phyloP scores from a whole-genome alignment of 1,140 invertebrate species.

The Holotrichia oblita region DNA sequence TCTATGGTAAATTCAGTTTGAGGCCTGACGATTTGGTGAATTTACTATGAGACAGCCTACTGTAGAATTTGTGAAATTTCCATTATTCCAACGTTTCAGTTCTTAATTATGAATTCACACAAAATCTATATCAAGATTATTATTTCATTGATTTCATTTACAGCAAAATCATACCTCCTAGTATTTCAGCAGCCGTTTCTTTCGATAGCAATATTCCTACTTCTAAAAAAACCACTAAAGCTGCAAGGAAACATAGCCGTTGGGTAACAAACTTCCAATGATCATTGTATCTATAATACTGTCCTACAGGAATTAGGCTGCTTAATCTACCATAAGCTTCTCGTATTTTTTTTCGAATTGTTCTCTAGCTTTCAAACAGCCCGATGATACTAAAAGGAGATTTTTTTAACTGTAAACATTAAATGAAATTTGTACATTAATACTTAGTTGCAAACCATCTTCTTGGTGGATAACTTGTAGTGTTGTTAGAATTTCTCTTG shows the following conservation, averaged over 20 bases:
- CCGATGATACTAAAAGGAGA: slow-evolving; percentile 63
- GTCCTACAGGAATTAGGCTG: slow-evolving; percentile 68
- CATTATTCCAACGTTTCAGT: no score
- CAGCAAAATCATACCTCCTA: slow-evolving; percentile 73
- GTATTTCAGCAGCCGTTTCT: slow-evolving; percentile 78
- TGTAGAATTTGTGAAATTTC: no score
- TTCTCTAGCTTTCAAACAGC: slow-evolving; percentile 68
- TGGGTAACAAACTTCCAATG: slow-evolving; percentile 88
- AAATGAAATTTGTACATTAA: slow-evolving; percentile 43
- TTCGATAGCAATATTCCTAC: slow-evolving; percentile 76
- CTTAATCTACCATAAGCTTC: slow-evolving; percentile 68
- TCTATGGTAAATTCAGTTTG: no score
- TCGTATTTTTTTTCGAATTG: slow-evolving; percentile 68
- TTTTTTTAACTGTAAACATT: background rate
- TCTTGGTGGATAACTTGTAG: slow-evolving; percentile 80
- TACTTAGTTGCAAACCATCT: slow-evolving; percentile 63
- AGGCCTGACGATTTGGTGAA: no score
- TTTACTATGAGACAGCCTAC: no score
- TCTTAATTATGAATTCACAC: no score
- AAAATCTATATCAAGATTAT: no score
- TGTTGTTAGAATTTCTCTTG: slow-evolving; percentile 73
- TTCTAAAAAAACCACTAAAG: slow-evolving; percentile 83
- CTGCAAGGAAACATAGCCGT: slow-evolving; percentile 78
- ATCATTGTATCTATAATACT: slow-evolving; percentile 87
- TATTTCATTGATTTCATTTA: slow-evolving; percentile 40